Evolutionary conservation across 2,888 invertebrate genomes (phyloP).

Genomic region (Micoletzkya japonica): DNA sequence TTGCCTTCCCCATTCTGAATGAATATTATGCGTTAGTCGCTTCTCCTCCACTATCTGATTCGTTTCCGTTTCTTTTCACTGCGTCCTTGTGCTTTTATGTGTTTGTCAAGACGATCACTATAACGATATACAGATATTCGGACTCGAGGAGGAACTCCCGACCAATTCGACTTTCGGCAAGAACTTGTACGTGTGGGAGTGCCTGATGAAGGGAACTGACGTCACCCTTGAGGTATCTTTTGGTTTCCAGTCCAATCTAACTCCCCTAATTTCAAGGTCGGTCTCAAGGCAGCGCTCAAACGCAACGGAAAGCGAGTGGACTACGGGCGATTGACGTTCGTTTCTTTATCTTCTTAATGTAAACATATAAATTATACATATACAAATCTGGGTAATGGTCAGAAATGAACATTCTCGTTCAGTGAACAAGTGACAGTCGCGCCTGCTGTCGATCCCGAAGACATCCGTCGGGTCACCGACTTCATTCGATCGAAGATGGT

Average conservation of each 20-base stretch:
- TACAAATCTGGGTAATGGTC: not conserved
- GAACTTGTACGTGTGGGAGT: conserved; percentile 53
- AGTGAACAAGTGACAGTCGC: conserved; percentile 27
- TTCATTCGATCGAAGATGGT: conserved; percentile 31
- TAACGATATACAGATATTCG: conserved; percentile 47
- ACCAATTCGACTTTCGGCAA: conserved; percentile 45
- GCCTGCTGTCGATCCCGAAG: conserved; percentile 43
- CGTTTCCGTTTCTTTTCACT: not conserved
- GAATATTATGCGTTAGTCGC: not conserved
- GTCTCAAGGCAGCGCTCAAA: not conserved
- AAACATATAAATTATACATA: not conserved
- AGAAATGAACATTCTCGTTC: conserved; percentile 3
- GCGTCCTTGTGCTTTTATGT: no score
- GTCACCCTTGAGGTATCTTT: conserved; percentile 56
- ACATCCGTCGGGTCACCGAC: conserved; percentile 31
- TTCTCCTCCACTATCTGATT: not conserved
- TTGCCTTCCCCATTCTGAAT: not conserved
- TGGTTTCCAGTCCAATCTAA: not conserved
- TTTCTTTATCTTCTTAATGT: not conserved
- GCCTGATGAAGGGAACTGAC: conserved; percentile 54
- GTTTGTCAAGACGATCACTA: no score
- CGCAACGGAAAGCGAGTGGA: not conserved
- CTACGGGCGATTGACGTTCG: not conserved
- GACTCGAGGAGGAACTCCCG: conserved; percentile 47
- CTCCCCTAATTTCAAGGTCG: not conserved